phyloP scores from a whole-genome alignment of 1,140 invertebrate genomes.

The Homarus americanus region DNA sequence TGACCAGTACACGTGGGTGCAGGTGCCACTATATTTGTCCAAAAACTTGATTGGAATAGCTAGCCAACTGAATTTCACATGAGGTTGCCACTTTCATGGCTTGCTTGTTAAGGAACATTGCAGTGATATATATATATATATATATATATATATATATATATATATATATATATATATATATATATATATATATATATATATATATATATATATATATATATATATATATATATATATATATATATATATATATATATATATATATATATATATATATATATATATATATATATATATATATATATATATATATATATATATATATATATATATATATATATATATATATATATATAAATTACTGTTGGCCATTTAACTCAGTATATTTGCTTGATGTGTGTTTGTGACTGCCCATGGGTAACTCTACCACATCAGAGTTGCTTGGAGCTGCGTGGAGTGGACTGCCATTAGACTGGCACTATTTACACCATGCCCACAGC shows the following conservation, averaged over 20 bases:
- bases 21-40: constrained; percentile 1
- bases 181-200: neutral
- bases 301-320: neutral
- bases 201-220: neutral
- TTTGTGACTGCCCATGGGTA: constrained; percentile 4
- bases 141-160: neutral
- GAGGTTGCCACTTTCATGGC: constrained; percentile 9
- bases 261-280: neutral
- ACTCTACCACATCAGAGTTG: neutral
- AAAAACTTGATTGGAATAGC: neutral
- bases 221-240: neutral
- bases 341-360: neutral
- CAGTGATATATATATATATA: neutral
- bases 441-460: neutral
- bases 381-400: constrained; percentile 17
- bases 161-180: neutral
- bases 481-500: neutral
- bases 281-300: neutral
- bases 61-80: neutral
- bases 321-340: neutral
- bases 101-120: neutral
- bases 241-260: neutral
- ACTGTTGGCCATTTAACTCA: constrained; percentile 8
- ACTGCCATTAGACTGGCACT: neutral
- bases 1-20: neutral